These are phyloP conservation scores for Bombus ignitus DNA, from an alignment of 1,140 invertebrate genomes.

Conservation along the genomic window DNA sequence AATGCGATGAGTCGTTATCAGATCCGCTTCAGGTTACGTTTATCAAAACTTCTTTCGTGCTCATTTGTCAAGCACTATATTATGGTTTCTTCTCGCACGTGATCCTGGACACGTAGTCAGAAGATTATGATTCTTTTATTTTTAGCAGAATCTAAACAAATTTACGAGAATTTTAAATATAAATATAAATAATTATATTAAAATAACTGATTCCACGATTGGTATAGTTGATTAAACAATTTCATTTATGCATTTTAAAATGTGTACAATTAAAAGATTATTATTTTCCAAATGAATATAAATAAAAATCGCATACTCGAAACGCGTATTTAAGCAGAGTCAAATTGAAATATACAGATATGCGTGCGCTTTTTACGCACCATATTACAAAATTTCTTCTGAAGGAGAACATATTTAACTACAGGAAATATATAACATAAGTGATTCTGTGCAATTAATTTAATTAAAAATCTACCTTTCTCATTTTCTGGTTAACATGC, in stretches of 20 bases:
- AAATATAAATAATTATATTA: background rate
- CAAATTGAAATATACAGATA: background rate
- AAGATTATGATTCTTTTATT: background rate
- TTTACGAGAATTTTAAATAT: too few species aligned
- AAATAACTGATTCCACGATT: background rate
- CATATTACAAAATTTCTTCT: background rate
- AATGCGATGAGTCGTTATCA: slow-evolving; percentile 19
- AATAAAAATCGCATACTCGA: background rate
- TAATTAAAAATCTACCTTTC: background rate
- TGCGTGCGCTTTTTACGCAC: too few species aligned
- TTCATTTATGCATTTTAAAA: background rate
- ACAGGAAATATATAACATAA: too few species aligned
- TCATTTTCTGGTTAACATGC: background rate
- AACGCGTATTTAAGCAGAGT: background rate
- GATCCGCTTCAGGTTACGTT: slow-evolving; percentile 26
- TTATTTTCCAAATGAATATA: background rate
- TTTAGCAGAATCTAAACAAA: background rate
- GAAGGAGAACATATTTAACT: background rate
- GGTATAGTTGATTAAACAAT: background rate
- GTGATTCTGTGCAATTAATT: background rate
- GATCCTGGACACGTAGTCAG: background rate
- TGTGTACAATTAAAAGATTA: background rate
- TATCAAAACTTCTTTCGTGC: slow-evolving; percentile 21
- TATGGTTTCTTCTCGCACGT: background rate
- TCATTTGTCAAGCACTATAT: background rate